phyloP scores from a whole-genome alignment of 1,140 invertebrate species.

The Spodoptera frugiperda region DNA sequence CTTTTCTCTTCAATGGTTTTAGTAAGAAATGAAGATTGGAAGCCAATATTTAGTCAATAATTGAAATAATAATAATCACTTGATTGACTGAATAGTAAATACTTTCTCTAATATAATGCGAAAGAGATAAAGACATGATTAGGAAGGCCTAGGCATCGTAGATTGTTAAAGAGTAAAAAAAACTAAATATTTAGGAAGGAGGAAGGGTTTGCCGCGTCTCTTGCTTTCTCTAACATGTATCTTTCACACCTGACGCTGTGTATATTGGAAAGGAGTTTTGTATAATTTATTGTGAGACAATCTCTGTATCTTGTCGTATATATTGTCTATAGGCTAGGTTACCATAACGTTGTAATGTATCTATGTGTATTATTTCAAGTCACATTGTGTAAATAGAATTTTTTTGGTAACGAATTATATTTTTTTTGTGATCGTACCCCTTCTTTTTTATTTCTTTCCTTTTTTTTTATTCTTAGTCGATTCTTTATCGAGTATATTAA shows the following conservation, averaged over 20 bases:
- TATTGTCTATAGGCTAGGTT: constrained; percentile 61
- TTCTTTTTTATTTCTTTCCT: constrained; percentile 59
- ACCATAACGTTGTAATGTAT: constrained; percentile 62
- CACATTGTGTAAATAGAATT: constrained; percentile 69
- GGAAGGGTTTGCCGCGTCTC: background rate
- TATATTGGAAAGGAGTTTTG: constrained; percentile 46
- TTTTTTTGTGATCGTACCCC: constrained; percentile 73
- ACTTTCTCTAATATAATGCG: constrained; percentile 29
- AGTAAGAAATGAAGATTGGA: background rate
- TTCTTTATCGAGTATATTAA: constrained; percentile 31
- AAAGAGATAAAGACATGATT: constrained; percentile 36
- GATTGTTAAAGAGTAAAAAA: constrained; percentile 14
- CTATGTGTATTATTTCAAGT: constrained; percentile 65
- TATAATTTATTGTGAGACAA: constrained; percentile 53
- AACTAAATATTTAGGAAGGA: background rate
- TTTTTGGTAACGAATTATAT: constrained; percentile 68
- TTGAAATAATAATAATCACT: constrained; percentile 6
- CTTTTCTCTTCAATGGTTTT: background rate
- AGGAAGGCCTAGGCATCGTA: constrained; percentile 27
- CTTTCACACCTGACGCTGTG: constrained; percentile 9
- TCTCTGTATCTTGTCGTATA: constrained; percentile 47
- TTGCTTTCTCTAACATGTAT: constrained; percentile 1
- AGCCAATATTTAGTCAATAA: constrained; percentile 11
- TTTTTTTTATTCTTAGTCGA: constrained; percentile 28
- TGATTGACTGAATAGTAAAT: constrained; percentile 21